Evolutionary conservation across 2,113 vertebrate species (phyloP), one percentile per base, ranked within the genome.

Genomic region (Motacilla alba): DNA sequence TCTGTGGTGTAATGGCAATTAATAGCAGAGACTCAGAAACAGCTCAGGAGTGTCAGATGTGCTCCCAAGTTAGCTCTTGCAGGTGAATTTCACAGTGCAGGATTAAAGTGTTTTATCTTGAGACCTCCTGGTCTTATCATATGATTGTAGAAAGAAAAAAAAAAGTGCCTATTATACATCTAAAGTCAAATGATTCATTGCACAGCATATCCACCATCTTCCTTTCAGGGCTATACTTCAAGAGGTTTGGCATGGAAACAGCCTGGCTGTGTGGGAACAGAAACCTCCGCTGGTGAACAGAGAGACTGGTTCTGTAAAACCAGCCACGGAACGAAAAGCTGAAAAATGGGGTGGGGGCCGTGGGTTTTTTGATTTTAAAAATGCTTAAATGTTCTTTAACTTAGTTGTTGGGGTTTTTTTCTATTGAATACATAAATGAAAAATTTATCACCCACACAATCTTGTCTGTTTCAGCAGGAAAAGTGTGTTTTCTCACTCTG

Each of bases 131-230:
- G 37, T 72, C 41, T 84, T 50, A 33, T 50, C 56, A 43, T 74
- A 44, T 35, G 79, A 80, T 46, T 86, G 60, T 64, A 81, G 55
- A 35, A 84, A 82, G 22, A 53, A 58, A n/a, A 74, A 39, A 21
- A 64, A 30, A 77, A 26, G 14, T 37, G 20, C 19, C n/a, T 83
- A 43, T 88, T 72, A 26, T 37, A 67, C 30, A 56, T 44, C 47
- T 81, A 7, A 90, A 79, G 73, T 60, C 22, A 83, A 88, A 63
- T 66, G 72, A 81, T 92, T 93, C 72, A 56, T 4, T 60, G 83
- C 58, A 46, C 39, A 16, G 70, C 52, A 30, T n/a, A 93, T 60
- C 95, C 92, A 88, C 92, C 93, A 95, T 95, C 93, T 97, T 94
- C 78, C 59, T 95, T 83, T 70, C 90, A 64, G 63, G 31, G 56